Conservation (phyloP, 2,113 vertebrate species). For the Tylochromis polylepis region DNA sequence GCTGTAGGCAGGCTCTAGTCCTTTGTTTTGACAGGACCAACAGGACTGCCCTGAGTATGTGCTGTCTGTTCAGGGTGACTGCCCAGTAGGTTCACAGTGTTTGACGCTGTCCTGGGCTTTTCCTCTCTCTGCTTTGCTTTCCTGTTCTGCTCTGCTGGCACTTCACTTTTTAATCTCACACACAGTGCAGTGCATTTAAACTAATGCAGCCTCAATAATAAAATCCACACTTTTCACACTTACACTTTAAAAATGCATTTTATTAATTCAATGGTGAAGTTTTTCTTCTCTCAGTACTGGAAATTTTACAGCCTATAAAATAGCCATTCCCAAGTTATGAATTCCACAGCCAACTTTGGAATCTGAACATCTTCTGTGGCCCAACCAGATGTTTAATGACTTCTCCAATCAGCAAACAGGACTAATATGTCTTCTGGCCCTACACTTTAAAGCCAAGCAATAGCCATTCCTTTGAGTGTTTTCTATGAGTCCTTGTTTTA, state of each 20-base stretch:
- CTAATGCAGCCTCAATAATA: not conserved
- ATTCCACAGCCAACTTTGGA: not conserved
- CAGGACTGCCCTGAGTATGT: not conserved
- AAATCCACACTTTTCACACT: not conserved
- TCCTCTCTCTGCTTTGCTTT: not conserved
- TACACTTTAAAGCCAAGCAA: not conserved
- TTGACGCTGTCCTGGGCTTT: not conserved
- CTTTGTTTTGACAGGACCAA: conserved; percentile 31
- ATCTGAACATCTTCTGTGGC: not conserved
- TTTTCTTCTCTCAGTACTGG: not conserved
- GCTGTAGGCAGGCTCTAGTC: not conserved
- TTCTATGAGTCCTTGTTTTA: not conserved
- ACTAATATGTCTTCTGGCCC: not conserved
- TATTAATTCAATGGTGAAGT: rapidly evolving
- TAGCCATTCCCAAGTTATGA: not conserved
- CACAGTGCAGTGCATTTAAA: not conserved
- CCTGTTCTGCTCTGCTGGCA: not conserved
- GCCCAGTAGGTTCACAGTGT: not conserved
- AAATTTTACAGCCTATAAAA: not conserved
- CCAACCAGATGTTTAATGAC: not conserved
- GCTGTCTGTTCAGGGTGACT: conserved; percentile 25
- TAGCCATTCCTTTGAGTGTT: not conserved
- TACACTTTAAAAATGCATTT: not conserved
- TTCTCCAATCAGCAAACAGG: not conserved
- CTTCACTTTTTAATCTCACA: not conserved